Conservation (phyloP, 1,140 invertebrate species). For the Euschistus heros region DNA sequence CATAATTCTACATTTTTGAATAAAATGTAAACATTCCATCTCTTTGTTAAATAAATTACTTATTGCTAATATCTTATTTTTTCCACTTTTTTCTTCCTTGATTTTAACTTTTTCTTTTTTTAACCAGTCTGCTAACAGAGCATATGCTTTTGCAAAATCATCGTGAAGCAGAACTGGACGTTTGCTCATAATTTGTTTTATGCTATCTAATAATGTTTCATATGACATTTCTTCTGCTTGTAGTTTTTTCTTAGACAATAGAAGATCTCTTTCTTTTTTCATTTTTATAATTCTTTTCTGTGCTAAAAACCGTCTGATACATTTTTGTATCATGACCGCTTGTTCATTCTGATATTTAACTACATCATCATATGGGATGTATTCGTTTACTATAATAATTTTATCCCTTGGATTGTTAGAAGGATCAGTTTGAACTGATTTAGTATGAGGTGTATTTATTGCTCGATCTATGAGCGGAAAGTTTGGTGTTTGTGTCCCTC, state of each 20-base stretch:
- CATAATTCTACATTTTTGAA: background rate
- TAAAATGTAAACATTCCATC: slow-evolving; percentile 7
- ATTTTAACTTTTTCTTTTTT: slow-evolving; percentile 8
- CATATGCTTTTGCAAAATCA: slow-evolving; percentile 3
- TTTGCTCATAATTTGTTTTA: background rate
- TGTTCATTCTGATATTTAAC: background rate
- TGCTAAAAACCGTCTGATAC: slow-evolving; percentile 5
- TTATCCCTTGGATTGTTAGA: background rate
- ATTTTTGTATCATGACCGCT: slow-evolving; percentile 7
- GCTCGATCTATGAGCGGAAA: background rate
- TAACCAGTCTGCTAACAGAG: background rate
- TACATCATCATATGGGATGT: background rate
- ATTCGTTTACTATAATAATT: background rate
- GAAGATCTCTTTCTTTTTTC: slow-evolving; percentile 8
- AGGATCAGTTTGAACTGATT: background rate
- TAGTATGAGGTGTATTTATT: background rate
- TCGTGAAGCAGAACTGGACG: background rate
- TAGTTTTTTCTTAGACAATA: background rate
- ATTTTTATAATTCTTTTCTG: slow-evolving; percentile 2
- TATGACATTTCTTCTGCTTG: background rate
- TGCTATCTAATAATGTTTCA: background rate
- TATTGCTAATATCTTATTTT: background rate
- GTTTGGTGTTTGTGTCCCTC: slow-evolving; percentile 1
- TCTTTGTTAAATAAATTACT: slow-evolving; percentile 5
- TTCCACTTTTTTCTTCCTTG: background rate